Base-by-base conservation (phyloP, 92 coral and sea anemone genomes). In the Diadumene lineata region DNA sequence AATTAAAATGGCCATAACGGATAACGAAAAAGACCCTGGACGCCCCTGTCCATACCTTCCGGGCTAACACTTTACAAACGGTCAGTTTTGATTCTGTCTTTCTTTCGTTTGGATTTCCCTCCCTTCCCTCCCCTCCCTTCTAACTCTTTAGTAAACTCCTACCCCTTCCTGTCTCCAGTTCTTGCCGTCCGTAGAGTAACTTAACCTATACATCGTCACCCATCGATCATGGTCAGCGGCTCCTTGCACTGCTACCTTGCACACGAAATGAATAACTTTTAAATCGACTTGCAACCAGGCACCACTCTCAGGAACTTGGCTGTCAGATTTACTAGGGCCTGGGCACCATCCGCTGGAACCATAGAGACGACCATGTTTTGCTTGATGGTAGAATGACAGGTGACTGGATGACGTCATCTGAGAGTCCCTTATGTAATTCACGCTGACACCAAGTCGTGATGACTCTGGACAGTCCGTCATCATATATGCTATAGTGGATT, bases 401-500 rank as follows among this genome's bases (percentile, higher is more conserved):
- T 74, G 18, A 66, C 79, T 74, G 18, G 79, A 74, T 62, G 79
- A 74, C 33, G 79, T 74, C 69, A 74, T 60, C 38, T 74, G 79
- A 1, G 69, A 28, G 44, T 74, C 79, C 34, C 33, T 27, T 29
- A 32, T 24, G 43, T 32, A 62, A 30, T 30, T 1, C 6, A 10
- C 0, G 2, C 68, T 30, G 11, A 62, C 68, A 28, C 68, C 68
- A 26, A 62, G 68, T n/a, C 68, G 68, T 4, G 13, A 3, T 6
- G 68, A 1, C 1, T 2, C 4, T 1, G 38, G 68, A 19, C 68
- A 62, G 17, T 62, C 68, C 0, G 19, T 0, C 0, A 3, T 3
- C 22, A 62, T 1, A 16, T 23, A 62, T 62, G 68, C 68, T 62
- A 3, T 2, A 4, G 24, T 15, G 19, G 58, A 38, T 38, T 38